Conservation (phyloP, 2,888 invertebrate genomes). For the Philopedon plagiatum region DNA sequence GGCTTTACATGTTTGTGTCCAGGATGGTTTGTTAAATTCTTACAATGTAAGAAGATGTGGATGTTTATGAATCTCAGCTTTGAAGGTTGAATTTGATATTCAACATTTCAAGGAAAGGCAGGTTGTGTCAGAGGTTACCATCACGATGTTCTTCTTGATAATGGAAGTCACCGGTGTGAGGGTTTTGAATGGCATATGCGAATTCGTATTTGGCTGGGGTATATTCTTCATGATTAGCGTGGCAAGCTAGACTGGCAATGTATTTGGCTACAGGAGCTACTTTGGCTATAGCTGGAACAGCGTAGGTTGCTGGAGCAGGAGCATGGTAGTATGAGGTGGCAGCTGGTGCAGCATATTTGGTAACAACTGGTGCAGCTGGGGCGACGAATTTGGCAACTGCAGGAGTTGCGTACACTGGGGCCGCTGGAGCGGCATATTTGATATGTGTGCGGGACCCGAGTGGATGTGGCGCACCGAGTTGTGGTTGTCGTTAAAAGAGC, state of each 20-base stretch:
- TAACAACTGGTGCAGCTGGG: slow-evolving; percentile 24
- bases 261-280: slow-evolving; percentile 43
- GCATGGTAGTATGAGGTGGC: slow-evolving; percentile 30
- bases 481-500: slow-evolving; percentile 55
- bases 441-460: slow-evolving; percentile 20
- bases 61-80: too few species aligned
- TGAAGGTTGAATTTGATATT: too few species aligned
- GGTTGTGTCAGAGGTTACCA: too few species aligned
- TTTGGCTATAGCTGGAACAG: slow-evolving; percentile 40
- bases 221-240: slow-evolving; percentile 45
- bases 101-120: too few species aligned
- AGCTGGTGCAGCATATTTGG: slow-evolving; percentile 32
- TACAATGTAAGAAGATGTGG: too few species aligned
- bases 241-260: slow-evolving; percentile 3
- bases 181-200: slow-evolving; percentile 58
- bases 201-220: slow-evolving; percentile 73
- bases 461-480: slow-evolving; percentile 52
- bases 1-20: too few species aligned
- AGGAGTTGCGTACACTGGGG: slow-evolving; percentile 22
- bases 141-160: slow-evolving; percentile 72
- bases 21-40: too few species aligned
- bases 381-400: slow-evolving; percentile 36
- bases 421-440: slow-evolving; percentile 23
- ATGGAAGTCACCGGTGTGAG: slow-evolving; percentile 73
- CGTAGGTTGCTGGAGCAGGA: slow-evolving; percentile 41